These are phyloP conservation scores for Huso huso DNA, from an alignment of 2,797 vertebrate genomes.

Conservation along the genomic window DNA sequence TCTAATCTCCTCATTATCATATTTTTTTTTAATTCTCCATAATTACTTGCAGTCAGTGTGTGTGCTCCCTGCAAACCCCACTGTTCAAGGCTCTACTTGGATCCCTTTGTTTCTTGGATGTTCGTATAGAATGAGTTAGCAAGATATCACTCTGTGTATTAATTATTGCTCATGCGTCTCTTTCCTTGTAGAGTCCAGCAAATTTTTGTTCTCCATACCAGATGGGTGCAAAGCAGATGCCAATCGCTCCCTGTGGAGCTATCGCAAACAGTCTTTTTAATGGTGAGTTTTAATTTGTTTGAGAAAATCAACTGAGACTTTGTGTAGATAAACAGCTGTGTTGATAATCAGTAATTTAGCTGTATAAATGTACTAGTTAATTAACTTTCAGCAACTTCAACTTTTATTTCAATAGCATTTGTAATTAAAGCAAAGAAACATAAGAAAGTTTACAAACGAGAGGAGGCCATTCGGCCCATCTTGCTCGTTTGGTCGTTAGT, in stretches of 20 bases:
- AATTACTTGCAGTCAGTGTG: not conserved
- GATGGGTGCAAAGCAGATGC: constrained; percentile 14
- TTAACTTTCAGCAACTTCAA: not conserved
- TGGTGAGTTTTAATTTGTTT: constrained; percentile 37
- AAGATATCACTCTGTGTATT: too few relatives aligned
- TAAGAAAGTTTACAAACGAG: too few relatives aligned
- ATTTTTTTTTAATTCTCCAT: too few relatives aligned
- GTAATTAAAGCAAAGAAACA: too few relatives aligned
- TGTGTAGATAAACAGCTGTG: not conserved
- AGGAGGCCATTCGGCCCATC: too few relatives aligned
- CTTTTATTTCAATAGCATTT: too few relatives aligned
- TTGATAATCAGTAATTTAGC: not conserved
- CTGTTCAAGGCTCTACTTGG: too few relatives aligned
- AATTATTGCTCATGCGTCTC: not conserved
- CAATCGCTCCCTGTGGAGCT: constrained; percentile 78
- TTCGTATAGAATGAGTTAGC: too few relatives aligned
- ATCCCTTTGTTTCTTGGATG: too few relatives aligned
- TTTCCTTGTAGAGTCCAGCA: constrained; percentile 43
- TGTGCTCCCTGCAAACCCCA: too few relatives aligned
- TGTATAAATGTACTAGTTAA: not conserved
- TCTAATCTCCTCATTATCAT: too few relatives aligned
- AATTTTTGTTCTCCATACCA: constrained; percentile 59
- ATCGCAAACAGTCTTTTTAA: constrained; percentile 86
- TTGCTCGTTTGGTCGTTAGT: too few relatives aligned
- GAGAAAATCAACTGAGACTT: not conserved